Percentiles rank a stretch among this genome's conserved stretches.
Conservation (phyloP, 2,888 invertebrate species). For the Axea sp. region DNA sequence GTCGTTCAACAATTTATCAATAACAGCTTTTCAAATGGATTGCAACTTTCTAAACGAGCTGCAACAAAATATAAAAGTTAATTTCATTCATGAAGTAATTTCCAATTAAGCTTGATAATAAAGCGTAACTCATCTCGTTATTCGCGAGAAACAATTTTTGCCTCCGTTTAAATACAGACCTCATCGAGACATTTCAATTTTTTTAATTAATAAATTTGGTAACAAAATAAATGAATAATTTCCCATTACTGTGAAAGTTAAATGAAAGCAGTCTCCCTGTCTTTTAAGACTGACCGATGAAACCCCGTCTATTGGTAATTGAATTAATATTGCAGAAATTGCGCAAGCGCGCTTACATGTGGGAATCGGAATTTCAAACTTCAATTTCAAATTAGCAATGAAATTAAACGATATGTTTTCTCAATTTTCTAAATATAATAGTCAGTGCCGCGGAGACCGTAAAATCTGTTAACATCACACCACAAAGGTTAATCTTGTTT, state of each 20-base stretch:
- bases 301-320: neutral
- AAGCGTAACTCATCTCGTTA: slow-evolving; percentile 1
- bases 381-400: slow-evolving; percentile 13
- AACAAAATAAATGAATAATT: neutral
- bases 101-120: slow-evolving; percentile 14
- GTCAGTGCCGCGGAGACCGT: neutral
- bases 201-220: slow-evolving; percentile 5
- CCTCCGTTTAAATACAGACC: neutral
- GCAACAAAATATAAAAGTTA: slow-evolving; percentile 6
- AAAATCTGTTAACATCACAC: slow-evolving; percentile 39
- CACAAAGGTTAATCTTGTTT: slow-evolving; percentile 47
- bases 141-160: slow-evolving; percentile 5
- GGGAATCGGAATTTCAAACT: slow-evolving; percentile 19
- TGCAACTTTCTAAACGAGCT: slow-evolving; percentile 20
- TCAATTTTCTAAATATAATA: slow-evolving; percentile 9
- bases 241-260: slow-evolving; percentile 1
- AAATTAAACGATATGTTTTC: slow-evolving; percentile 18
- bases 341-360: neutral
- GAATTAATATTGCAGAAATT: slow-evolving; percentile 19
- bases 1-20: too few species aligned
- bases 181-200: neutral
- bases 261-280: slow-evolving; percentile 2
- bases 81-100: slow-evolving; percentile 1
- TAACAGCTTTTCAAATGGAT: neutral
- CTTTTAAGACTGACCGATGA: too few species aligned